Evolutionary conservation across 2,113 vertebrate genomes (phyloP).

Genomic region (Equus przewalskii): DNA sequence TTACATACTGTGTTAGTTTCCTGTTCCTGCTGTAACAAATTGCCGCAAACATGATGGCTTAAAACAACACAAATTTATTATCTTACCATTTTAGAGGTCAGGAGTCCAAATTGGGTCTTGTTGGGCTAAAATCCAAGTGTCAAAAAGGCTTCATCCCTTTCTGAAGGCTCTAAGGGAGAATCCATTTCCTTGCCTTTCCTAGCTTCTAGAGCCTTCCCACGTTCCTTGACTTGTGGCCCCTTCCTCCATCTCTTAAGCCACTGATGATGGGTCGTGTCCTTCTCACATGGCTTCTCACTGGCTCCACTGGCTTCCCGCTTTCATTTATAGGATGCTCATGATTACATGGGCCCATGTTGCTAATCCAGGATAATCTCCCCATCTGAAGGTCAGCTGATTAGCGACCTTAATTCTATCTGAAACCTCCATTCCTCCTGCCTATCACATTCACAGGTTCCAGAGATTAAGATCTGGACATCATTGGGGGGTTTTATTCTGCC

Average conservation of each 20-base stretch:
- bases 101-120: neutral
- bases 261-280: rapidly evolving
- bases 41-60: neutral
- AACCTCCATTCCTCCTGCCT: neutral
- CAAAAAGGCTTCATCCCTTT: rapidly evolving
- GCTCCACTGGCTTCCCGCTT: neutral
- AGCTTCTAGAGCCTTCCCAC: neutral
- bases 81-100: neutral
- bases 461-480: no score
- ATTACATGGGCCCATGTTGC: rapidly evolving
- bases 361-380: no score
- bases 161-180: neutral
- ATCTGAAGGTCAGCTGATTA: neutral
- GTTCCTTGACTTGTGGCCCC: neutral
- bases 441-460: no score
- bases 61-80: neutral
- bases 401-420: neutral
- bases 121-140: neutral
- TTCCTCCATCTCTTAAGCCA: neutral
- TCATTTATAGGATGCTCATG: neutral
- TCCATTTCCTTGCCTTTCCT: neutral
- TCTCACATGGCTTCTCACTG: neutral
- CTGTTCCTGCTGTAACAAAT: neutral
- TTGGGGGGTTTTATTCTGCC: no score
- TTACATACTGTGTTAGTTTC: rapidly evolving